Evolutionary conservation across 37 sponge, comb jelly and placozoan species (phyloP).

Genomic region (Lycopodina hypogea): DNA sequence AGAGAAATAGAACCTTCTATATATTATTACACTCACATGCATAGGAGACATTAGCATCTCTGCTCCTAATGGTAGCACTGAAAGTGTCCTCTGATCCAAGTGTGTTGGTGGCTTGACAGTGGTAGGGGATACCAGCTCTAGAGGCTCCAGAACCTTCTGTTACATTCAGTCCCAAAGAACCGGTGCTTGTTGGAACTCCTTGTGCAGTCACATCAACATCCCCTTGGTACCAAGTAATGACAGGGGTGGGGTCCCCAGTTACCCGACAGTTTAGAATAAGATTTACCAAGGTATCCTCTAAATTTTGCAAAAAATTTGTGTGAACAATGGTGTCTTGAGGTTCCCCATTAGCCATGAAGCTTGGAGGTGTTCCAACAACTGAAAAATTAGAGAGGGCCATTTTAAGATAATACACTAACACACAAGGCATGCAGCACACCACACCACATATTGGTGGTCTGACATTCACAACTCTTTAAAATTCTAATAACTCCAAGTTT

Average conservation of each 20-base stretch:
- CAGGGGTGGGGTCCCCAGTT: constrained; percentile 39
- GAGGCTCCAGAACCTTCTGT: constrained; percentile 25
- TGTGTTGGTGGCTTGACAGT: constrained; percentile 47
- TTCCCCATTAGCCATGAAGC: neutral
- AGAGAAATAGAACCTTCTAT: neutral
- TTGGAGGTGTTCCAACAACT: constrained; percentile 9
- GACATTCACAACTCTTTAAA: no score
- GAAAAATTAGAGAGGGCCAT: neutral
- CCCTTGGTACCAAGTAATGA: constrained; percentile 36
- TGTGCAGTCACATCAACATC: neutral
- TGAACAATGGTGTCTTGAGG: constrained; percentile 22
- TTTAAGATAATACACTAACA: no score
- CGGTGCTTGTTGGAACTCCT: neutral
- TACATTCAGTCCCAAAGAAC: constrained; percentile 1
- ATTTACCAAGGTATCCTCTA: neutral
- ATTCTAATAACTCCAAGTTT: no score
- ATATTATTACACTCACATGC: constrained; percentile 37
- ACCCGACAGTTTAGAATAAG: constrained; percentile 37
- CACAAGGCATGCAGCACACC: no score
- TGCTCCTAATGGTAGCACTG: constrained; percentile 40
- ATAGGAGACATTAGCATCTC: constrained; percentile 18
- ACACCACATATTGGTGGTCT: no score
- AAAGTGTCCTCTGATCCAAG: constrained; percentile 17
- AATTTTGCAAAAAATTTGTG: neutral
- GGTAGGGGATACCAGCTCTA: constrained; percentile 32